phyloP scores from a whole-genome alignment of 2,888 invertebrate species.

The Acrocyrtus sp. region DNA sequence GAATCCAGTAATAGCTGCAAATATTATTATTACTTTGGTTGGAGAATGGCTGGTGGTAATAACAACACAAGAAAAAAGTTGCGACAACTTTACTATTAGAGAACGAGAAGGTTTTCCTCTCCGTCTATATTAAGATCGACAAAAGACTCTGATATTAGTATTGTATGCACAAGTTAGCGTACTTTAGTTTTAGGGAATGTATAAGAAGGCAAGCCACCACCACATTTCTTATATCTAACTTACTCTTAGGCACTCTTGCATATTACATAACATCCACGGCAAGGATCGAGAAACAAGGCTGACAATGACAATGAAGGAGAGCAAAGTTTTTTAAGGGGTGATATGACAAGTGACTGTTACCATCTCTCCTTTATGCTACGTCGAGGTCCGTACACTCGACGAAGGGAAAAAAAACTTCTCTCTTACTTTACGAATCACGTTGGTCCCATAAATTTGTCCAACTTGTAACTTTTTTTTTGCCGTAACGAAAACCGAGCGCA shows the following conservation, averaged over 20 bases:
- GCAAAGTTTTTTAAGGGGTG: slow-evolving; percentile 18
- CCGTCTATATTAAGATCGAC: too few relatives aligned
- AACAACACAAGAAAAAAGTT: slow-evolving; percentile 8
- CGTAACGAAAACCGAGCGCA: too few relatives aligned
- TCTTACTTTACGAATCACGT: slow-evolving; percentile 37
- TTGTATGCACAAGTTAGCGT: too few relatives aligned
- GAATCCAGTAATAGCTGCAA: not conserved
- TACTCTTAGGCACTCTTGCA: too few relatives aligned
- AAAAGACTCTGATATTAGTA: too few relatives aligned
- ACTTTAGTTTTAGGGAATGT: too few relatives aligned
- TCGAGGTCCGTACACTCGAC: not conserved
- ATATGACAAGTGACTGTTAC: slow-evolving; percentile 16
- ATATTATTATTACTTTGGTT: slow-evolving; percentile 14
- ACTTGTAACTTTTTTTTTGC: slow-evolving; percentile 16
- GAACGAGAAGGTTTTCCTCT: too few relatives aligned
- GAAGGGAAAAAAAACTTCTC: slow-evolving; percentile 7
- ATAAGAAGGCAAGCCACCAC: too few relatives aligned
- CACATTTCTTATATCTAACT: too few relatives aligned
- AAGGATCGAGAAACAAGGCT: slow-evolving; percentile 21
- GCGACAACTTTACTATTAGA: too few relatives aligned
- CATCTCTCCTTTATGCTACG: not conserved
- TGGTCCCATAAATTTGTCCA: slow-evolving; percentile 44
- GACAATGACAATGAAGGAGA: slow-evolving; percentile 40
- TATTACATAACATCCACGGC: too few relatives aligned
- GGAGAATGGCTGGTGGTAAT: slow-evolving; percentile 2